Percentiles rank a stretch among this genome's conserved stretches.
Evolutionary conservation across 2,888 invertebrate species (phyloP).

Genomic region (Cactoblastis cactorum): DNA sequence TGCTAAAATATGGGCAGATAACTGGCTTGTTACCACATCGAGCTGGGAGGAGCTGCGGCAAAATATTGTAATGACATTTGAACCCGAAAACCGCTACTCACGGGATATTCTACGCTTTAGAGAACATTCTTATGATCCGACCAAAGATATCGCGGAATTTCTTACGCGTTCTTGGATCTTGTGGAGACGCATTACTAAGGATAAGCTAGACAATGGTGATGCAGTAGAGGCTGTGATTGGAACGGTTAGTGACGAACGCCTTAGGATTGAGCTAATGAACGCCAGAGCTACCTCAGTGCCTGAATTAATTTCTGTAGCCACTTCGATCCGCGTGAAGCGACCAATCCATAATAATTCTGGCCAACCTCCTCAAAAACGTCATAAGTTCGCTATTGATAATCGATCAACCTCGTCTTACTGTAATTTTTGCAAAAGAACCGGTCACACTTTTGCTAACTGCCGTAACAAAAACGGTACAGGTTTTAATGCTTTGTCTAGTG

Average conservation of each 20-base stretch:
- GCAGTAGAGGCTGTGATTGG: conserved; percentile 5
- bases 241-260: conserved; percentile 5
- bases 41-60: too few species aligned
- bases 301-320: conserved; percentile 10
- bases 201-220: neutral
- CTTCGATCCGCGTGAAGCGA: neutral
- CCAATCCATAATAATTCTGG: neutral
- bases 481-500: too few species aligned
- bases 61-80: too few species aligned
- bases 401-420: neutral
- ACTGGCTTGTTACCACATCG: too few species aligned
- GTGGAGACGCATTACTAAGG: neutral
- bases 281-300: neutral
- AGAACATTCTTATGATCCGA: conserved; percentile 16
- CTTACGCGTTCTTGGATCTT: conserved; percentile 17
- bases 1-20: too few species aligned
- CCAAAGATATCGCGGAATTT: conserved; percentile 20
- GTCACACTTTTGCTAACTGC: neutral
- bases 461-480: too few species aligned
- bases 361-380: neutral
- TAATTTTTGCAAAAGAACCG: neutral
- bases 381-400: neutral
- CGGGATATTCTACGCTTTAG: conserved; percentile 17
- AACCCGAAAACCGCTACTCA: conserved; percentile 17
- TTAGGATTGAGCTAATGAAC: conserved; percentile 14